phyloP scores from a whole-genome alignment of 2,888 invertebrate genomes.

The Pollenia angustigena region DNA sequence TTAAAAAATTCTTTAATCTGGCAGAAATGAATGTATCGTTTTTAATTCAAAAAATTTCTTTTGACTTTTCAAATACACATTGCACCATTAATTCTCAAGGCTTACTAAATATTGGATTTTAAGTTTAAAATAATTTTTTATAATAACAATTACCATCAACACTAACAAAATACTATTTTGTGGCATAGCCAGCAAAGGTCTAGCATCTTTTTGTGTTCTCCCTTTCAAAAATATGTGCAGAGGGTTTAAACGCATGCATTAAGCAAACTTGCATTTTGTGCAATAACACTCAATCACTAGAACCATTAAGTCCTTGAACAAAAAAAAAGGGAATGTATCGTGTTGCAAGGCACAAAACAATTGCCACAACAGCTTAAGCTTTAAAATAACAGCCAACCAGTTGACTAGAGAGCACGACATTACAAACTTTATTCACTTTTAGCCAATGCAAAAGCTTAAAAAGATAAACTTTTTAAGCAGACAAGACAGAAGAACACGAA shows the following conservation, averaged over 20 bases:
- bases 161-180: no score
- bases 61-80: no score
- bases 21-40: no score
- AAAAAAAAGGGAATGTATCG: slow-evolving; percentile 67
- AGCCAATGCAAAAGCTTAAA: slow-evolving; percentile 61
- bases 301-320: slow-evolving; percentile 66
- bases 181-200: neutral
- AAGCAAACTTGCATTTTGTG: slow-evolving; percentile 27
- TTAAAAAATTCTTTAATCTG: no score
- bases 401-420: neutral
- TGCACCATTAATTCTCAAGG: no score
- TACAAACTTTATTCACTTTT: slow-evolving; percentile 38
- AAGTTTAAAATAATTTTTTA: no score
- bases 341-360: slow-evolving; percentile 48
- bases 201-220: neutral
- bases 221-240: neutral
- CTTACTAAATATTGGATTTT: no score
- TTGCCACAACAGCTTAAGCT: slow-evolving; percentile 43
- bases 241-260: slow-evolving; percentile 51
- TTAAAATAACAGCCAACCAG: slow-evolving; percentile 40
- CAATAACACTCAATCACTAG: slow-evolving; percentile 66
- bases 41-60: no score
- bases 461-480: slow-evolving; percentile 58
- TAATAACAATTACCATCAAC: no score
- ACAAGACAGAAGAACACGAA: slow-evolving; percentile 47